These are phyloP conservation scores for Leucoraja erinaceus DNA, from an alignment of 2,113 vertebrate genomes.

Conservation along the genomic window DNA sequence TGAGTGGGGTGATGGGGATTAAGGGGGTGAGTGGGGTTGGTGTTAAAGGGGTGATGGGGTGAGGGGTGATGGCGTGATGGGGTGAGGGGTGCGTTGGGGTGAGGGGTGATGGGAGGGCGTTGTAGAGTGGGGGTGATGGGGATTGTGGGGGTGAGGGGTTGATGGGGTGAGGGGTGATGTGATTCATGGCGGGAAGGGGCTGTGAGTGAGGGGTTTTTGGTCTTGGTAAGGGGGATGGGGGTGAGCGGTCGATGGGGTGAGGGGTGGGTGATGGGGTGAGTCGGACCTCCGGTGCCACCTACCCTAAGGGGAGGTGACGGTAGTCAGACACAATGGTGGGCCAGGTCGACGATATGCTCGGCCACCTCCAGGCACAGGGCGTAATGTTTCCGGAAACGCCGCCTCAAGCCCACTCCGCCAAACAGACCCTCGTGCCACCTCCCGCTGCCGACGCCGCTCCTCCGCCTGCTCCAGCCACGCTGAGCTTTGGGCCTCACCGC, in stretches of 20 bases:
- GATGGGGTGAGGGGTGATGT: neutral
- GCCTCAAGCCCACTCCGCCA: conserved; percentile 61
- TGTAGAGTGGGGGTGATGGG: no score
- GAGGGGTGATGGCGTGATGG: no score
- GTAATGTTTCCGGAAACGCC: conserved; percentile 67
- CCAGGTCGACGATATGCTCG: conserved; percentile 75
- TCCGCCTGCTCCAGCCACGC: conserved; percentile 61
- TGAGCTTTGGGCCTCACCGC: conserved; percentile 49
- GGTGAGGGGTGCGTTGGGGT: no score
- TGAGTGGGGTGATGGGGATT: no score
- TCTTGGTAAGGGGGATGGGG: no score
- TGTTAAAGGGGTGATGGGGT: no score
- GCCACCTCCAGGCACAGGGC: conserved; percentile 64
- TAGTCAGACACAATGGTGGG: conserved; percentile 76
- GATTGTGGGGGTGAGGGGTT: no score
- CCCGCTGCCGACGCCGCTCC: conserved; percentile 61
- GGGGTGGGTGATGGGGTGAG: neutral
- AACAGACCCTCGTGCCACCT: conserved; percentile 57
- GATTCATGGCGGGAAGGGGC: no score
- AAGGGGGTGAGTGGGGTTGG: no score
- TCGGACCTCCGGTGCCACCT: conserved; percentile 49
- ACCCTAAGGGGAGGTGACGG: conserved; percentile 72
- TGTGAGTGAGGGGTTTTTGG: no score
- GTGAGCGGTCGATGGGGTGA: neutral
- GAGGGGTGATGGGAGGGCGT: neutral